Base-by-base conservation (phyloP, 2,888 invertebrate genomes). In the Callyntrura guangdongensis region DNA sequence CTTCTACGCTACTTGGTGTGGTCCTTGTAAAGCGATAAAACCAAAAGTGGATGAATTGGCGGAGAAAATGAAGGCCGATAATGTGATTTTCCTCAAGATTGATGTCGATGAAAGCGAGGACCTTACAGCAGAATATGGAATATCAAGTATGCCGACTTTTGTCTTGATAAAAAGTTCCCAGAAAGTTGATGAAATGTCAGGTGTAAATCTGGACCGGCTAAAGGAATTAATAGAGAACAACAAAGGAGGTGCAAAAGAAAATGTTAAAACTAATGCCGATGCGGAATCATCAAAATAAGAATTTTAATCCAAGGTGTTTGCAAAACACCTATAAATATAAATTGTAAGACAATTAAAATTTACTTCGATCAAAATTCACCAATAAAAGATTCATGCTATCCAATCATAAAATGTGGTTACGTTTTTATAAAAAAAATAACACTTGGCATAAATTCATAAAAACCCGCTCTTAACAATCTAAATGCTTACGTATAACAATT, bases 141-240 rank as follows among this genome's bases (percentile, higher is more conserved):
- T 99, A 74, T 97, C 97, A 89, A 98, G 99, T 0, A 99, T 99
- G 99, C 99, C 99, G 36, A 99, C 99, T 0, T 99, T 99, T 95
- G 97, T 99, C 93, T 98, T 99, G 95, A 99, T 98, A 95, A 97
- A 97, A 94, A 99, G 98, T 45, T 47, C 79, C 0, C 92, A 91
- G 56, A 92, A 92, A 91, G 92, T 93, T 82, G 96, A 97, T 11
- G 96, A 96, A 93, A 97, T 98, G 95, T 96, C 97, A 89, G 98
- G 98, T 20, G 98, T 98, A 49, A 98, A 97, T 94, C 96, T 96
- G 83, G 96, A 96, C 45, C 97, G 96, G 95, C 95, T 98, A 84
- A 96, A 95, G 94, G 95, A 96, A 94, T 45, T 93, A 1, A 84
- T 94, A 47, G 81, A 72, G 8, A 17, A 36, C 36, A 69, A 69